Evolutionary conservation across 1,140 invertebrate species (phyloP).

Genomic region (Stratiolaelaps scimitus): DNA sequence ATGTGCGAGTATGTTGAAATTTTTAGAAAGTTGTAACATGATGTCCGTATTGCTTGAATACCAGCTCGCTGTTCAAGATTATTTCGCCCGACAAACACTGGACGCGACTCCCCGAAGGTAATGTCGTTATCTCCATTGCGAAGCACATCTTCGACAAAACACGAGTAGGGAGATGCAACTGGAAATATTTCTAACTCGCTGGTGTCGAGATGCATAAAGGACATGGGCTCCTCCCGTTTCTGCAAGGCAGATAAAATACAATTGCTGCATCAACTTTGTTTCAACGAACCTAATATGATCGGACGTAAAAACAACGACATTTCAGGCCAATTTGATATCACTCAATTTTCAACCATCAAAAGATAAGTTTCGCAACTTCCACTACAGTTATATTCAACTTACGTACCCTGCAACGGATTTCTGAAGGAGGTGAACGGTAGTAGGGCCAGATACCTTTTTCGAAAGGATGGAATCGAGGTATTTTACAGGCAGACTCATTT

Average conservation of each 20-base stretch:
- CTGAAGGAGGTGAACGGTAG: too few species aligned
- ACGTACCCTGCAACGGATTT: too few species aligned
- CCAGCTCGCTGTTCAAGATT: neutral
- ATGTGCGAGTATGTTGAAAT: slow-evolving; percentile 33
- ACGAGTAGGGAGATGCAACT: neutral
- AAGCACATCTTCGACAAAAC: neutral
- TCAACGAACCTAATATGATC: neutral
- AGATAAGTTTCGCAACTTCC: too few species aligned
- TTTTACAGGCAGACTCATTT: too few species aligned
- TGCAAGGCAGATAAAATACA: neutral
- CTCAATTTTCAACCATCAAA: too few species aligned
- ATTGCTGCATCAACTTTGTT: neutral
- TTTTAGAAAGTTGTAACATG: slow-evolving; percentile 33
- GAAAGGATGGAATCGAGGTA: too few species aligned
- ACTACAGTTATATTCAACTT: too few species aligned
- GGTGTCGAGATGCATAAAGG: neutral
- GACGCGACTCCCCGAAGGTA: neutral
- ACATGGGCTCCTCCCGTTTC: neutral
- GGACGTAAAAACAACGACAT: too few species aligned
- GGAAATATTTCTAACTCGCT: neutral
- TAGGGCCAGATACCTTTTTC: too few species aligned
- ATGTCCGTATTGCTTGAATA: slow-evolving; percentile 29
- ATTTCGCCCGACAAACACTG: neutral
- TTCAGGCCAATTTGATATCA: too few species aligned
- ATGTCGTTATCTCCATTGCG: slow-evolving; percentile 18